Conservation (phyloP, 2,888 invertebrate species). For the Beris morrisii region DNA sequence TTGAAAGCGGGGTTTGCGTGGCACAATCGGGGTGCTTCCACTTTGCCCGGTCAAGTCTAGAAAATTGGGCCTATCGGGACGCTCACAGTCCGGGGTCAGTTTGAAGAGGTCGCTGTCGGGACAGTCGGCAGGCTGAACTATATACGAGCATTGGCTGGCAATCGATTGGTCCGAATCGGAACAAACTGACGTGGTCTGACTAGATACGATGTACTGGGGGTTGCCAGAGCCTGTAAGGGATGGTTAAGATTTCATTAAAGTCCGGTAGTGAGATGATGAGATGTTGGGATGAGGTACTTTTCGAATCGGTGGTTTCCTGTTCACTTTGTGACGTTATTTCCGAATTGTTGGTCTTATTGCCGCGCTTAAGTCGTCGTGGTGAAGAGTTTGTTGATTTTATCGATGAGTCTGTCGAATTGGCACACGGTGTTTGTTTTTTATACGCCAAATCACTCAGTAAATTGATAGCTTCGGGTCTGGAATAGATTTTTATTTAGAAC, state of each 20-base stretch:
- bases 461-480: constrained; percentile 79
- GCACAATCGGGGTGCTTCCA: constrained; percentile 60
- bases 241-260: constrained; percentile 1
- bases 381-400: constrained; percentile 57
- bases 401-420: constrained; percentile 59
- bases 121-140: constrained; percentile 33
- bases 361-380: constrained; percentile 39
- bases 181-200: constrained; percentile 40
- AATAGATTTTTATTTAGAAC: constrained; percentile 30
- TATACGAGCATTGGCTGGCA: constrained; percentile 40
- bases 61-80: constrained; percentile 62
- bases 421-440: constrained; percentile 66
- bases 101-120: constrained; percentile 37
- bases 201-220: constrained; percentile 39
- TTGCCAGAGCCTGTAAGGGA: constrained; percentile 35
- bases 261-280: no score
- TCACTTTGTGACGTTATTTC: constrained; percentile 39
- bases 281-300: constrained; percentile 29
- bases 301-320: constrained; percentile 37
- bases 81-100: constrained; percentile 47
- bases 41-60: constrained; percentile 67
- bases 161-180: constrained; percentile 41
- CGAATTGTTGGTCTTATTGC: constrained; percentile 35
- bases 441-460: constrained; percentile 82
- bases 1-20: constrained; percentile 71